Evolutionary conservation across 2,797 vertebrate species (phyloP).

Genomic region (Pseudochirops cupreus): DNA sequence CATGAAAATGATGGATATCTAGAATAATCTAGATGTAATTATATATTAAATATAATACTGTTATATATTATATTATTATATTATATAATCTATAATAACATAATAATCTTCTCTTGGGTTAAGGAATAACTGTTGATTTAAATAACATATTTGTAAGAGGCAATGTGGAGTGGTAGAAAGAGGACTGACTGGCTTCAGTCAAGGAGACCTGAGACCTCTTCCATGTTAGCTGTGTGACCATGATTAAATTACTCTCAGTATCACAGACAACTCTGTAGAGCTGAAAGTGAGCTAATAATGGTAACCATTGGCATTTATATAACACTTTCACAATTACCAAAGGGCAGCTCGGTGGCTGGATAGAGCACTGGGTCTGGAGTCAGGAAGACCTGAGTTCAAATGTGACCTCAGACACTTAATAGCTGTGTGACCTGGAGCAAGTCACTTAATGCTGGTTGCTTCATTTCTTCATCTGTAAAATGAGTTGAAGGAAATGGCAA

Average conservation of each 20-base stretch:
- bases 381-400: neutral
- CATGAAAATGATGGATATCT: constrained; percentile 34
- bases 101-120: neutral
- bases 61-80: too few species aligned
- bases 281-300: neutral
- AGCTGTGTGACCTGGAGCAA: neutral
- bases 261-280: neutral
- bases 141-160: neutral
- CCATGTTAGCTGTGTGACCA: neutral
- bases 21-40: too few species aligned
- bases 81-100: too few species aligned
- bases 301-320: neutral
- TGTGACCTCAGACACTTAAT: neutral
- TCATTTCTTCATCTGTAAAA: neutral
- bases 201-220: neutral
- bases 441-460: neutral
- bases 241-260: neutral
- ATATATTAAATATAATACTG: too few species aligned
- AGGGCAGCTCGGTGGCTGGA: neutral
- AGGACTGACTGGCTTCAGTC: neutral
- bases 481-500: neutral
- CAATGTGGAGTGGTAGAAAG: neutral
- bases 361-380: neutral
- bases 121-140: neutral
- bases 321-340: neutral